Base-by-base conservation (phyloP, 1,140 invertebrate genomes). In the Zaprionus tsacasi region DNA sequence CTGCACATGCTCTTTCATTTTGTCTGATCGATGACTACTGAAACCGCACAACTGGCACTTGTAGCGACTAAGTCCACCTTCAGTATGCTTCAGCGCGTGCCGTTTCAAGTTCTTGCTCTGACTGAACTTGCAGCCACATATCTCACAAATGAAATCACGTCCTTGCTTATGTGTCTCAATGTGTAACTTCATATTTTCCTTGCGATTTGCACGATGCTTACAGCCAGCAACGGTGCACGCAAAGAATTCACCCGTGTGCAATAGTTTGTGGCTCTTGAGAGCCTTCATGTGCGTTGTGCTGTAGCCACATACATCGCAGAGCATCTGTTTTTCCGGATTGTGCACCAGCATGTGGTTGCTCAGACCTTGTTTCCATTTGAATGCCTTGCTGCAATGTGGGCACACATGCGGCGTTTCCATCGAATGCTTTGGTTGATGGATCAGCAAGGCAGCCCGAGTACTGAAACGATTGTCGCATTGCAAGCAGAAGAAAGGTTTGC, bases 341-440 rank as follows among this genome's bases (percentile, higher is more conserved):
- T 95, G 95, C 0, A 93, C 93, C 3, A 94, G 82, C 77, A 94
- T 92, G 80, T 95, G 95, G 56, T 93, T 94, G 73, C 94, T 94
- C 1, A 95, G 89, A 0, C 94, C 94, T 83, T 95, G 94, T 45
- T 95, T 95, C 94, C 94, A 95, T 71, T 95, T 95, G 81, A 95
- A 95, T 15, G 93, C 94, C 78, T 94, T 94, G n/a, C 93, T 88
- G 81, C 95, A 95, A 35, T 94, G 87, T 13, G 93, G 89, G 76
- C 95, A 95, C 0, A 93, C 93, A 89, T 94, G 95, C 3, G 95
- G 94, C 36, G 93, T 94, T 71, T 93, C 93, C 10, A 85, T 93
- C 0, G 94, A 94, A 77, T 95, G 95, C 69, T 94, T 94, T 3
- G 94, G 94, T 30, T 93, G 76, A 81, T 95, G 94, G 25, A 94